Percentiles rank a stretch among this genome's conserved stretches.
Evolutionary conservation across 2,888 invertebrate species (phyloP).

Genomic region (Melanostoma mellinum): DNA sequence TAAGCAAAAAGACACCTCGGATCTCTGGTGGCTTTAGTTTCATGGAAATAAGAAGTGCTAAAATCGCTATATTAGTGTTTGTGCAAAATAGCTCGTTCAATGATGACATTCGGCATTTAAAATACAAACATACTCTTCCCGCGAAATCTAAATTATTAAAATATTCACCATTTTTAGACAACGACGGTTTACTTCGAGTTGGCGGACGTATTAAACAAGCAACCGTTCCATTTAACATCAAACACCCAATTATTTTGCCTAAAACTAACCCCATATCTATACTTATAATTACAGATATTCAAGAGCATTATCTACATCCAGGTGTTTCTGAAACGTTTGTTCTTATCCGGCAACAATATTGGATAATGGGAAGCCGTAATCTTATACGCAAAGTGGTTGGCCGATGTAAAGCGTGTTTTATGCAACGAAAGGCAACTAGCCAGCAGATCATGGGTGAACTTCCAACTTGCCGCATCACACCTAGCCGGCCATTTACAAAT

Average conservation of each 20-base stretch:
- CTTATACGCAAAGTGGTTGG: constrained; percentile 35
- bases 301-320: constrained; percentile 25
- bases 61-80: background rate
- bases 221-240: constrained; percentile 13
- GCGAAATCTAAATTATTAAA: constrained; percentile 4
- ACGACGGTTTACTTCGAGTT: background rate
- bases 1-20: no score
- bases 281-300: constrained; percentile 23
- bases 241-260: constrained; percentile 45
- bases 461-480: constrained; percentile 17
- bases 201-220: constrained; percentile 13
- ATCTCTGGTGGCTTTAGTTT: background rate
- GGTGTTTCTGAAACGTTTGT: constrained; percentile 38
- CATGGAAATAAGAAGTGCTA: background rate
- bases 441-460: constrained; percentile 53
- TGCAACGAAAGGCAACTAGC: constrained; percentile 37
- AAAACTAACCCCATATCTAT: constrained; percentile 14
- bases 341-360: constrained; percentile 41
- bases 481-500: constrained; percentile 30
- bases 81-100: background rate
- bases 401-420: constrained; percentile 51
- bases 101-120: background rate
- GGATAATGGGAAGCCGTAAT: constrained; percentile 47
- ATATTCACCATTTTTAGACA: constrained; percentile 18
- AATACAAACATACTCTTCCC: background rate